Evolutionary conservation across 2,113 vertebrate genomes (phyloP).

Genomic region (Plotosus lineatus): DNA sequence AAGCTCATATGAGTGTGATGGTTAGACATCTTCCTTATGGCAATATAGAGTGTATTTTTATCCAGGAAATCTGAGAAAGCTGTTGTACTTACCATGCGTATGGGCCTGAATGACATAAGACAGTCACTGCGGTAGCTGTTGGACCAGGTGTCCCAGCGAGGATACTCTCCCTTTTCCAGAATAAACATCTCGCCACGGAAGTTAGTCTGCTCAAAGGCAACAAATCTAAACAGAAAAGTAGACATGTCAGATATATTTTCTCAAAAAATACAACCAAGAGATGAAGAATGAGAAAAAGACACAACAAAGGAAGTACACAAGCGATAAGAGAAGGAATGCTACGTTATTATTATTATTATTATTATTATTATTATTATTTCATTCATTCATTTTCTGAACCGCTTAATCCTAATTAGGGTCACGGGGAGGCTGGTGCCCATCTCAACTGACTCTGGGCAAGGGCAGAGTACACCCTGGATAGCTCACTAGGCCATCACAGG

Average conservation of each 20-base stretch:
- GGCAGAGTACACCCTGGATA: too few species aligned
- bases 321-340: background rate
- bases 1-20: background rate
- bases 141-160: conserved; percentile 96
- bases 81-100: conserved; percentile 80
- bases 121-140: conserved; percentile 93
- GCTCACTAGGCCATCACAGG: too few species aligned
- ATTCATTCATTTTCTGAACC: too few species aligned
- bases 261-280: conserved; percentile 20
- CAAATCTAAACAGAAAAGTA: conserved; percentile 78
- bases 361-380: too few species aligned
- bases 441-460: too few species aligned
- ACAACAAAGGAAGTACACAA: conserved; percentile 2
- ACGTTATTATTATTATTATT: too few species aligned
- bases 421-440: too few species aligned
- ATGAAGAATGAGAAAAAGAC: conserved; percentile 33
- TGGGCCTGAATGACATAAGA: conserved; percentile 89
- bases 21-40: background rate
- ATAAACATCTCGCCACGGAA: conserved; percentile 96
- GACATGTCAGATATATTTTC: conserved; percentile 18
- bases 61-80: background rate
- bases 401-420: too few species aligned
- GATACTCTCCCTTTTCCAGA: conserved; percentile 95
- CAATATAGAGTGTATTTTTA: background rate
- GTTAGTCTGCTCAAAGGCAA: conserved; percentile 90